Conservation (phyloP, 1,140 invertebrate genomes). For the Schlechtendalia chinensis region DNA sequence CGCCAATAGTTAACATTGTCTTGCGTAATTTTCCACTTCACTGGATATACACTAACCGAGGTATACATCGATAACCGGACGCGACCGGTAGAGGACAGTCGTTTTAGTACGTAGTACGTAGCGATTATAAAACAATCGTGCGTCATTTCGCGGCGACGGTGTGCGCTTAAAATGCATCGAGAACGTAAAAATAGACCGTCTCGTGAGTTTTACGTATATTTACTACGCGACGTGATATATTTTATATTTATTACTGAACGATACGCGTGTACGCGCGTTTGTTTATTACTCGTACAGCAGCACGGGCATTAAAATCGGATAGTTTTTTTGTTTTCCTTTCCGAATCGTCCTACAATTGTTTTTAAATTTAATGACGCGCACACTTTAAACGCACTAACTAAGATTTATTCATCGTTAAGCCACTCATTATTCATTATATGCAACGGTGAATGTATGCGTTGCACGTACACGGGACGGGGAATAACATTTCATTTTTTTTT, state of each 20-base stretch:
- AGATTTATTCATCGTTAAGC: conserved; percentile 34
- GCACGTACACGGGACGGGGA: not conserved
- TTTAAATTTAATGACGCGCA: conserved; percentile 41
- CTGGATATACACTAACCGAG: no score
- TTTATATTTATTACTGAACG: conserved; percentile 10
- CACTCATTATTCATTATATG: conserved; percentile 41
- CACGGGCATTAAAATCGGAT: not conserved
- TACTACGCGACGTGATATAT: no score
- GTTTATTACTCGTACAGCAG: not conserved
- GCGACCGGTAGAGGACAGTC: no score
- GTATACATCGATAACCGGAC: no score
- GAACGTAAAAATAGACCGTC: no score
- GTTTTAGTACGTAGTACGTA: no score
- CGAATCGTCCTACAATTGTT: conserved; percentile 27
- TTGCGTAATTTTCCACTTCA: no score
- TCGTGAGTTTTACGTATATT: no score
- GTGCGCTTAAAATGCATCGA: no score
- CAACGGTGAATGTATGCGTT: not conserved
- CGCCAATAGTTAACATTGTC: no score
- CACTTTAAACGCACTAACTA: conserved; percentile 33
- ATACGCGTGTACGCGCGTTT: not conserved
- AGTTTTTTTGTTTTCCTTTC: not conserved
- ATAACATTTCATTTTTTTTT: conserved; percentile 40
- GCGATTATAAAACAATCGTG: no score
- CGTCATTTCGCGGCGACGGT: no score